Evolutionary conservation across 2,888 invertebrate genomes (phyloP).

Genomic region (Noctua janthina): DNA sequence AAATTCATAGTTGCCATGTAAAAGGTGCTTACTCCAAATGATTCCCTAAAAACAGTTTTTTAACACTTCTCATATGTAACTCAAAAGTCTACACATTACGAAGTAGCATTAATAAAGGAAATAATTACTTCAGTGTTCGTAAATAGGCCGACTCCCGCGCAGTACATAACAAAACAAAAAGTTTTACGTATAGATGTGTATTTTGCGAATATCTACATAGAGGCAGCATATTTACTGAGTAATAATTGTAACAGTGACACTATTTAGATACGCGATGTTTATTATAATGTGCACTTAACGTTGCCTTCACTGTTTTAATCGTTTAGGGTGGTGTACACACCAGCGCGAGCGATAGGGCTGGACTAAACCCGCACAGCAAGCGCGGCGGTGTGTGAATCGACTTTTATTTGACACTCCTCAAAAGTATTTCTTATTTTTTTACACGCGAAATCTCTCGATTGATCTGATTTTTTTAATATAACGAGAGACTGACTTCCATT

Average conservation of each 20-base stretch:
- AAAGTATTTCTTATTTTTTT: constrained; percentile 66
- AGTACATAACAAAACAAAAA: constrained; percentile 76
- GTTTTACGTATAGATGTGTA: constrained; percentile 83
- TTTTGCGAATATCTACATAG: constrained; percentile 89
- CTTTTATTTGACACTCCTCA: constrained; percentile 68
- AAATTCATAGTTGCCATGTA: constrained; percentile 6
- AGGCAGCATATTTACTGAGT: constrained; percentile 87
- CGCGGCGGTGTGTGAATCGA: constrained; percentile 45
- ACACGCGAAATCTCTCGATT: constrained; percentile 72
- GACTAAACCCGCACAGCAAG: neutral
- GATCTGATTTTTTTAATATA: constrained; percentile 72
- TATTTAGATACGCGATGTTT: constrained; percentile 79
- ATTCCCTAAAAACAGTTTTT: constrained; percentile 5
- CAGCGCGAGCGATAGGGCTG: neutral
- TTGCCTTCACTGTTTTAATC: constrained; percentile 79
- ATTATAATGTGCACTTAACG: constrained; percentile 78
- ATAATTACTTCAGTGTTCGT: constrained; percentile 57
- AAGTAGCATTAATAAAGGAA: constrained; percentile 61
- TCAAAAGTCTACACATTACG: constrained; percentile 30
- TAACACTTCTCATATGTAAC: neutral
- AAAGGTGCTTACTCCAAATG: constrained; percentile 5
- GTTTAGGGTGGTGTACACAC: constrained; percentile 39
- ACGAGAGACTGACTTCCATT: constrained; percentile 71
- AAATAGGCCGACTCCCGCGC: constrained; percentile 61
- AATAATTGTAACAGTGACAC: constrained; percentile 75